These are phyloP conservation scores for Drosophila robusta DNA, from an alignment of 2,888 invertebrate genomes.

Conservation along the genomic window DNA sequence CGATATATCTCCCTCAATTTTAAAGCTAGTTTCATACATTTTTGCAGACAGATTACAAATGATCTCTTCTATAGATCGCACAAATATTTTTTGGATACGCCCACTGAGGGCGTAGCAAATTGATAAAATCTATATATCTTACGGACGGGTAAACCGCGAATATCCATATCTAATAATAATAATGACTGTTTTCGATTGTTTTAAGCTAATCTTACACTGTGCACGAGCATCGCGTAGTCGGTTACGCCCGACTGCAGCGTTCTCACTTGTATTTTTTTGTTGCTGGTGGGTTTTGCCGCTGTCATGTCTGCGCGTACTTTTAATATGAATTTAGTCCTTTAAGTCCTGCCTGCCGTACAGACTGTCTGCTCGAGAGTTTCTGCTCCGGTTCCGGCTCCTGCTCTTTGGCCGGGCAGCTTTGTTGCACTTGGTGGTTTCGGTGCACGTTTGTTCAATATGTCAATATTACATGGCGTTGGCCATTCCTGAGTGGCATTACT, in stretches of 20 bases:
- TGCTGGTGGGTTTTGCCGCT: slow-evolving; percentile 46
- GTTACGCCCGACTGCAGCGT: neutral
- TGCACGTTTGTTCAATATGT: slow-evolving; percentile 80
- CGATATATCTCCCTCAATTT: too few relatives aligned
- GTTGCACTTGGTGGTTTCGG: slow-evolving; percentile 61
- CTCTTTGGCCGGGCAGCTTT: slow-evolving; percentile 36
- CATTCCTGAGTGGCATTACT: slow-evolving; percentile 70
- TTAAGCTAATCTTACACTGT: too few relatives aligned
- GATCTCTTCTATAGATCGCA: too few relatives aligned
- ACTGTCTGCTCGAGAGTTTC: slow-evolving; percentile 13
- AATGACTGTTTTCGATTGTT: too few relatives aligned
- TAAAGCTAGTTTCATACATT: too few relatives aligned
- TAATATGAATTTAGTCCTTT: slow-evolving; percentile 81
- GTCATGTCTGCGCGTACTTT: slow-evolving; percentile 78
- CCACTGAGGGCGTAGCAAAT: too few relatives aligned
- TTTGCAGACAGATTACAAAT: too few relatives aligned
- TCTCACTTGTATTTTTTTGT: neutral
- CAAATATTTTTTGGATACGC: too few relatives aligned
- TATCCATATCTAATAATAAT: too few relatives aligned
- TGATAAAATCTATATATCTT: too few relatives aligned
- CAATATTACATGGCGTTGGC: slow-evolving; percentile 77
- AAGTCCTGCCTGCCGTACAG: slow-evolving; percentile 58
- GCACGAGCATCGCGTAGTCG: neutral
- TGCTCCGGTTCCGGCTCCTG: neutral
- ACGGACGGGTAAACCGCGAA: too few relatives aligned